These are phyloP conservation scores for Gryllus bimaculatus DNA, from an alignment of 1,140 invertebrate species.

Conservation along the genomic window DNA sequence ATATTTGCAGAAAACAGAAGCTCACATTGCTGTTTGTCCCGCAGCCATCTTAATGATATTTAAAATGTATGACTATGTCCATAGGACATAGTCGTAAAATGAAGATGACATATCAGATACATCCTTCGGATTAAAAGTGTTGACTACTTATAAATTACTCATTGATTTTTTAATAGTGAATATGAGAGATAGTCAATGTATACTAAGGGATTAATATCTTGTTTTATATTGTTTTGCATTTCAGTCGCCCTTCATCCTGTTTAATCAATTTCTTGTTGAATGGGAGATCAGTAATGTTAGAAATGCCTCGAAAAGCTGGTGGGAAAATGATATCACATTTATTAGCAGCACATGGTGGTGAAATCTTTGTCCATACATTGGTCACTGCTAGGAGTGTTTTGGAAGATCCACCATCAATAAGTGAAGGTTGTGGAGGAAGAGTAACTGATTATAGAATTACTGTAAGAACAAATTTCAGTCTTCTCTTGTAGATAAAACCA, in stretches of 20 bases:
- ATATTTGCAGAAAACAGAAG: no score
- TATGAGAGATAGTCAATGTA: no score
- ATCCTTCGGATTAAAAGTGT: no score
- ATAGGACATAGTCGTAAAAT: no score
- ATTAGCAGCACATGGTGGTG: conserved; percentile 85
- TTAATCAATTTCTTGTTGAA: conserved; percentile 92
- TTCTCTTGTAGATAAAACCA: not conserved
- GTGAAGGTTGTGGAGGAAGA: conserved; percentile 83
- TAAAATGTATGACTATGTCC: no score
- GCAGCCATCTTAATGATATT: no score
- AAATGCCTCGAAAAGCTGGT: conserved; percentile 82
- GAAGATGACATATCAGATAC: no score
- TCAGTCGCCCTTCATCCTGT: conserved; percentile 81
- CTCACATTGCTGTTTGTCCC: no score
- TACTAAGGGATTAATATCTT: no score
- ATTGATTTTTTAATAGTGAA: no score
- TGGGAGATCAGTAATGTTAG: conserved; percentile 86
- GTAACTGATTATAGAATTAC: conserved; percentile 83
- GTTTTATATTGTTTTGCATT: conserved; percentile 22
- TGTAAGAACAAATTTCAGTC: conserved; percentile 28
- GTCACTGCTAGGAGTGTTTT: conserved; percentile 75
- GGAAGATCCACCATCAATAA: conserved; percentile 92
- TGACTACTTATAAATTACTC: no score
- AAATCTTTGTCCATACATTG: conserved; percentile 91
- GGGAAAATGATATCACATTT: conserved; percentile 87